Base-by-base conservation (phyloP, 2,888 invertebrate species). In the Villa cingulata region DNA sequence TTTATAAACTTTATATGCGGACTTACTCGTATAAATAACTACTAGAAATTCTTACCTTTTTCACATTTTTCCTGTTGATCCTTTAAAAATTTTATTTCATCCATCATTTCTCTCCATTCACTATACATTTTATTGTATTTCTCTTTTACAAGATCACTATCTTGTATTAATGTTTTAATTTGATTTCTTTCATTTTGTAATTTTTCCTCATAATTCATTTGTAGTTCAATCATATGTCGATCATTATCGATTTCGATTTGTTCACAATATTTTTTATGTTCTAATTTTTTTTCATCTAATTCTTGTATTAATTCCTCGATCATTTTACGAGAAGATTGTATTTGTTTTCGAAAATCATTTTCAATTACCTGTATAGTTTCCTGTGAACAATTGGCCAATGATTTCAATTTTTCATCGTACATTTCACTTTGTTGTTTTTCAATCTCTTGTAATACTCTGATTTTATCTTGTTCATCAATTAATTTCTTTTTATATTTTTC, bases 381-480 rank as follows among this genome's bases (percentile, higher is more conserved):
- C 7, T 23, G 23, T 23, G 7, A 23, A 23, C 7, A 23, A 6
- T 6, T 6, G 4, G 4, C 7, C 7, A 7, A 6, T 23, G 7
- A 23, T 6, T 23, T 23, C 7, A 32, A 12, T 4, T 32, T 5
- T 4, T 32, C 12, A 4, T 32, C 12, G 12, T 32, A 32, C 9
- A 4, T 12, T 4, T 32, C 12, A 32, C 12, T 12, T 32, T 12
- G 2, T 1, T 4, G 9, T 10, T 41, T 29, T 41, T 80, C 78
- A 60, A 78, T 81, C 49, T 80, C 77, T 63, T 85, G 83, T 42
- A 90, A 56, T 49, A 61, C 19, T 29, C 37, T 29, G 4, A 41
- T 41, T 15, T 46, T 46, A 7, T 37, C 9, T 7, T 16, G 2
- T 32, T 32, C 29, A 12, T 12, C 1, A 12, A 12, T 7, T 1